Evolutionary conservation across 1,140 invertebrate genomes (phyloP), one percentile per base, ranked within the genome.

Genomic region (Lineus longissimus): DNA sequence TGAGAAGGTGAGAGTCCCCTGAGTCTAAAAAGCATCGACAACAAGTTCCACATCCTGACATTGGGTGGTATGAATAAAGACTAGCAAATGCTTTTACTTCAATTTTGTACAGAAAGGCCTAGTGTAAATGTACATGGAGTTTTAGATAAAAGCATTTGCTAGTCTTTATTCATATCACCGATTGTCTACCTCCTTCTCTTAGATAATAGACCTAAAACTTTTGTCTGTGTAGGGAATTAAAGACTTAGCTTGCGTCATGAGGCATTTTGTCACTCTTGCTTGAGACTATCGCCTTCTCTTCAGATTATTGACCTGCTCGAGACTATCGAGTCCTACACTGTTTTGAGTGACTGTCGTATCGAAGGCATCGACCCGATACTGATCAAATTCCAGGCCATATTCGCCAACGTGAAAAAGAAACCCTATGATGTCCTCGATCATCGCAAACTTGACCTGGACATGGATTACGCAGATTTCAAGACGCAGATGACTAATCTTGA

Each of bases 391-490:
- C 55, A 63, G 19, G 70, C 73, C 15, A 71, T 76, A 11, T 66
- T 70, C 51, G 59, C 47, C 22, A 84, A 82, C 27, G 88, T 93
- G 0, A 91, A 90, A 11, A 89, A 87, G 1, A 93, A 93, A 79
- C 87, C 88, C 27, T 95, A 95, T 73, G 91, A 97, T 75, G 92
- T 94, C 74, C 79, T 95, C 4, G 92, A 96, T 79, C 91, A 94
- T 65, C 85, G 91, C 62, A 93, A 95, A 79, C 81, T 80, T 0
- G 90, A 93, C 59, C 95, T 95, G 73, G 92, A 95, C 71, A 84
- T 83, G 13, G 93, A 96, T 76, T 94, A 90, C 74, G 85, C 90
- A 59, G 83, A 84, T 1, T 95, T 97, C 74, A 88, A 90, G 72
- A 82, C 83, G 9, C 88, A 89, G 71, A 91, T 89, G 0, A 87